phyloP scores from a whole-genome alignment of 2,113 vertebrate genomes.

The Coturnix japonica region DNA sequence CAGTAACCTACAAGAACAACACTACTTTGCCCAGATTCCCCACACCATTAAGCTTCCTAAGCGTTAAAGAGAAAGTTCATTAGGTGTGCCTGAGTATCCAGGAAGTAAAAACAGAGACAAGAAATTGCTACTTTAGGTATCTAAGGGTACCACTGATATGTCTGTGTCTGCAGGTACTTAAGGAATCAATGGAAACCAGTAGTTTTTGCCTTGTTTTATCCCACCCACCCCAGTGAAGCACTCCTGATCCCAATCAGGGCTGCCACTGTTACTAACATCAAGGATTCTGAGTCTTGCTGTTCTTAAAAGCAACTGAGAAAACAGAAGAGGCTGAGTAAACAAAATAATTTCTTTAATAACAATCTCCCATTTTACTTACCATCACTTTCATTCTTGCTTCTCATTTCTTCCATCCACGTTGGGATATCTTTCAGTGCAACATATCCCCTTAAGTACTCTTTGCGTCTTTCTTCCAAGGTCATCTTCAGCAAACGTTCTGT shows the following conservation, averaged over 20 bases:
- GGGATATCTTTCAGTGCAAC: conserved; percentile 84
- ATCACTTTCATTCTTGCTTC: conserved; percentile 73
- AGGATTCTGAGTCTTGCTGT: not conserved
- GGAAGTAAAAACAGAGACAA: not conserved
- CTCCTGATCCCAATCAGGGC: not conserved
- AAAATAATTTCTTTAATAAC: not conserved
- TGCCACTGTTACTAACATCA: not conserved
- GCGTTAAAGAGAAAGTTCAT: not conserved
- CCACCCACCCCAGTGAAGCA: accelerated
- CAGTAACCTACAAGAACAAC: not conserved
- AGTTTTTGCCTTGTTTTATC: not conserved
- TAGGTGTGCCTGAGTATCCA: not conserved
- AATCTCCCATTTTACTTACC: conserved; percentile 66
- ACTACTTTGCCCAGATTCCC: not conserved
- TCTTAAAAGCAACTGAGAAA: not conserved
- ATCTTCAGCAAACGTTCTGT: conserved; percentile 91
- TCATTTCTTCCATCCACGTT: conserved; percentile 86
- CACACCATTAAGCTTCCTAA: accelerated
- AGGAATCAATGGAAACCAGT: not conserved
- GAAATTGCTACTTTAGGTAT: not conserved
- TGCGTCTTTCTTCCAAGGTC: conserved; percentile 89
- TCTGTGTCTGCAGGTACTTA: not conserved
- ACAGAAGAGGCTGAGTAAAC: not conserved
- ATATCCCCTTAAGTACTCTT: conserved; percentile 86
- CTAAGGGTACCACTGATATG: not conserved